A percentile compares a stretch with the other conserved stretches of the same genome.
Evolutionary conservation across 92 coral and sea anemone genomes (phyloP).

Genomic region (Anthopleura xanthogrammica): DNA sequence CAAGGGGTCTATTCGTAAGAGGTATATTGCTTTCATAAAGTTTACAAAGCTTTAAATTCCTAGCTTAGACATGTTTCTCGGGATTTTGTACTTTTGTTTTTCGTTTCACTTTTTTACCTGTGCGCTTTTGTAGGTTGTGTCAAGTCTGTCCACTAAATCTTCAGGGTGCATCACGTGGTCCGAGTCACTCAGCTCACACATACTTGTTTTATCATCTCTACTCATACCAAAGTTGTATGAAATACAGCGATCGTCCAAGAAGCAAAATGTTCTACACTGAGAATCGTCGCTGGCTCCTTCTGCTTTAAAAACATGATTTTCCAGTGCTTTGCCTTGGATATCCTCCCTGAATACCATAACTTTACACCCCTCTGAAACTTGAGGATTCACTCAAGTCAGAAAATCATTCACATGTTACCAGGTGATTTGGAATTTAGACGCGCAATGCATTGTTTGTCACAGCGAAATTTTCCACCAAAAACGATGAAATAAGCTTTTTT

Average conservation of each 20-base stretch:
- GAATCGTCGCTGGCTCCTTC: neutral
- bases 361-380: neutral
- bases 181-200: conserved; percentile 20
- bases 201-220: neutral
- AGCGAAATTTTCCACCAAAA: too few species aligned
- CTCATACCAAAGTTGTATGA: conserved; percentile 6
- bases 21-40: too few species aligned
- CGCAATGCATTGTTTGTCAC: too few species aligned
- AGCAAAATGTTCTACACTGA: conserved; percentile 3
- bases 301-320: conserved; percentile 5
- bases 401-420: too few species aligned
- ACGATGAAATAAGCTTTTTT: too few species aligned
- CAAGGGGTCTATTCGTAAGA: too few species aligned
- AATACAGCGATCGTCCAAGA: conserved; percentile 18
- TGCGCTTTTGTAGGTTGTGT: neutral
- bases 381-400: neutral
- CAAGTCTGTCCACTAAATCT: conserved; percentile 3
- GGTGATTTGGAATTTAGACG: too few species aligned
- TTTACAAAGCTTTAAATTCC: neutral
- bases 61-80: too few species aligned
- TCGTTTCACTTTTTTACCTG: neutral
- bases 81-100: too few species aligned
- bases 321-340: conserved; percentile 9
- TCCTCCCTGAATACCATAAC: neutral
- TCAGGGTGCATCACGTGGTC: conserved; percentile 18